Percentiles rank a stretch among this genome's conserved stretches.
Conservation (phyloP, 2,113 vertebrate genomes). For the Hylia prasina region DNA sequence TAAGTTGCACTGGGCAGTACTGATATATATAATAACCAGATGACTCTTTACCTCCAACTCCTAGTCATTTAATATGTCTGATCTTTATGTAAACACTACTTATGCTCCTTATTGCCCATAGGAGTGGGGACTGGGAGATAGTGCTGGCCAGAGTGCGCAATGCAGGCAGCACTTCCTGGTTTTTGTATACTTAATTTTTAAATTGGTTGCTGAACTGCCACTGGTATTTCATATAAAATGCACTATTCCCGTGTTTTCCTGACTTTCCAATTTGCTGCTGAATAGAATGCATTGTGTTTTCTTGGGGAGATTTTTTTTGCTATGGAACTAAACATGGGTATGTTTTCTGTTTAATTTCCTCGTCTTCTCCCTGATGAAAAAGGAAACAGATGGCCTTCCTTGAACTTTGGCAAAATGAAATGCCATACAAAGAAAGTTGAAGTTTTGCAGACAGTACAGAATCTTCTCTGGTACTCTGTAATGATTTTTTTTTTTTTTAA, state of each 20-base stretch:
- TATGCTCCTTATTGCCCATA: not conserved
- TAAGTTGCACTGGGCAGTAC: not conserved
- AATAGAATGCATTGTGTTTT: not conserved
- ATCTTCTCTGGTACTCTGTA: not conserved
- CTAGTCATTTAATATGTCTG: not conserved
- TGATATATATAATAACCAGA: not conserved
- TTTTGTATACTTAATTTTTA: not conserved
- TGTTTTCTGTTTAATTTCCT: not conserved
- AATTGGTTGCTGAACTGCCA: not conserved
- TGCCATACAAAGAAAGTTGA: not conserved
- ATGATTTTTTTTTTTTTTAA: not conserved
- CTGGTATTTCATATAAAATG: not conserved
- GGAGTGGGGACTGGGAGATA: not conserved
- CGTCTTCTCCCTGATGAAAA: not conserved
- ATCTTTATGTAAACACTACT: not conserved
- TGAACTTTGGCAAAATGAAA: not conserved
- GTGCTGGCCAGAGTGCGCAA: not conserved
- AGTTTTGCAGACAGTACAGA: not conserved
- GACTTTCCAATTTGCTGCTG: not conserved
- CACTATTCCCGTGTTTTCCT: not conserved
- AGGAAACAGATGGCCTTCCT: not conserved
- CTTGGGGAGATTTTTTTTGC: not conserved
- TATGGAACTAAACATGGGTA: not conserved
- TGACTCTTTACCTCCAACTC: not conserved
- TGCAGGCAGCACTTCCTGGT: not conserved